Evolutionary conservation across 2,888 invertebrate species (phyloP).

Genomic region (Drepanosiphum platanoidis): DNA sequence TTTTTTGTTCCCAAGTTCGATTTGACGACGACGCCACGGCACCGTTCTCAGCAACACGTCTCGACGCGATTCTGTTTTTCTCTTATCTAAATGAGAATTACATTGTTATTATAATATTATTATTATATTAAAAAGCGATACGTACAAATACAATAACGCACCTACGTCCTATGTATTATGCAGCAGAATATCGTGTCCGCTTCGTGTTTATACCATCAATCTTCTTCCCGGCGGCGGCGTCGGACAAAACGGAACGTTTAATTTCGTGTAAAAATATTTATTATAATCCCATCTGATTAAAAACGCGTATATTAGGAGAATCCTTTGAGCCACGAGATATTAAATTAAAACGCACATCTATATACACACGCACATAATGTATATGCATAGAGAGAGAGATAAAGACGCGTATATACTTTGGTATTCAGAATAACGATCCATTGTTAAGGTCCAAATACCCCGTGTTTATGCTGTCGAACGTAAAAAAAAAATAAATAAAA

Average conservation of each 20-base stretch:
- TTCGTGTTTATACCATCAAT: constrained; percentile 13
- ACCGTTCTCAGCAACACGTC: too few relatives aligned
- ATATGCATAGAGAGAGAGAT: neutral
- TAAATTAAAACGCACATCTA: neutral
- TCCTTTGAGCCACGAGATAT: constrained; percentile 25
- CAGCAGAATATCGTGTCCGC: neutral
- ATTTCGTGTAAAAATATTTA: constrained; percentile 28
- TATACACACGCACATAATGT: neutral
- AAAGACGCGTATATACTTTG: neutral
- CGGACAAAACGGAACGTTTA: constrained; percentile 25
- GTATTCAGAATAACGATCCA: constrained; percentile 46
- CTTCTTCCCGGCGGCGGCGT: constrained; percentile 6
- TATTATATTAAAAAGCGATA: neutral
- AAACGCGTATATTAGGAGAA: constrained; percentile 25
- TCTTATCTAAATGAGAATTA: neutral
- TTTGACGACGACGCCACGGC: too few relatives aligned
- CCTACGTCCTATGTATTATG: too few relatives aligned
- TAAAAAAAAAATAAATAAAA: neutral
- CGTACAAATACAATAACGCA: neutral
- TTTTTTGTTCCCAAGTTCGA: too few relatives aligned
- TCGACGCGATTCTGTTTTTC: neutral
- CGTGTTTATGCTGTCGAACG: constrained; percentile 6
- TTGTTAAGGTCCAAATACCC: constrained; percentile 44
- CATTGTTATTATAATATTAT: neutral
- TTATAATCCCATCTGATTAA: constrained; percentile 38